Percentiles rank a stretch among this genome's conserved stretches.
Evolutionary conservation across 2,888 invertebrate genomes (phyloP).

Genomic region (Syrista parreyssii): DNA sequence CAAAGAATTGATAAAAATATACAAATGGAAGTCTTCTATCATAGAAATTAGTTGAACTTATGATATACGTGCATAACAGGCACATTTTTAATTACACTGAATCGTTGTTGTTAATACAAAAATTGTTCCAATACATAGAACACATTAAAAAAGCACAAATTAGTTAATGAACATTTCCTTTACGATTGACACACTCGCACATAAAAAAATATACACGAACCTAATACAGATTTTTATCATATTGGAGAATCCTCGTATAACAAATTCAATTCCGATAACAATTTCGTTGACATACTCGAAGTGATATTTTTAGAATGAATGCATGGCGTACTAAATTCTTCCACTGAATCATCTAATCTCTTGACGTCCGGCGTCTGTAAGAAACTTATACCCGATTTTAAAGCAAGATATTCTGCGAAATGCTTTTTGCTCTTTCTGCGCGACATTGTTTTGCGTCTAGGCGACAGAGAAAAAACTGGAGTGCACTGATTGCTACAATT

Average conservation of each 20-base stretch:
- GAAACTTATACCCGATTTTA: constrained; percentile 41
- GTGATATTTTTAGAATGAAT: background rate
- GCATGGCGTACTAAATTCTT: background rate
- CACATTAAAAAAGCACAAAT: background rate
- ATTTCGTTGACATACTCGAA: background rate
- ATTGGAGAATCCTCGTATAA: background rate
- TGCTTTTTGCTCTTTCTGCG: constrained; percentile 8
- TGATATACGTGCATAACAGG: background rate
- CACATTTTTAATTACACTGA: background rate
- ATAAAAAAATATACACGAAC: background rate
- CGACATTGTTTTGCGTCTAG: background rate
- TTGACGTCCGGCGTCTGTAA: constrained; percentile 40
- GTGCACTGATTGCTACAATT: background rate
- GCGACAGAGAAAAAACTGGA: background rate
- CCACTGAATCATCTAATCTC: constrained; percentile 11
- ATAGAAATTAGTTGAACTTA: background rate
- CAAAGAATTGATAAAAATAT: background rate
- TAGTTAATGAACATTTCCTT: background rate
- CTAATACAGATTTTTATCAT: background rate
- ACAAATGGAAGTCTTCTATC: background rate
- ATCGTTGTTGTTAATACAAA: background rate
- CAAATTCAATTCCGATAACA: background rate
- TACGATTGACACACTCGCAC: background rate
- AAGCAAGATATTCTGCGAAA: constrained; percentile 39
- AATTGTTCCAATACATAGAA: background rate